phyloP scores from a whole-genome alignment of 1,140 invertebrate genomes.

The Portunus trituberculatus region DNA sequence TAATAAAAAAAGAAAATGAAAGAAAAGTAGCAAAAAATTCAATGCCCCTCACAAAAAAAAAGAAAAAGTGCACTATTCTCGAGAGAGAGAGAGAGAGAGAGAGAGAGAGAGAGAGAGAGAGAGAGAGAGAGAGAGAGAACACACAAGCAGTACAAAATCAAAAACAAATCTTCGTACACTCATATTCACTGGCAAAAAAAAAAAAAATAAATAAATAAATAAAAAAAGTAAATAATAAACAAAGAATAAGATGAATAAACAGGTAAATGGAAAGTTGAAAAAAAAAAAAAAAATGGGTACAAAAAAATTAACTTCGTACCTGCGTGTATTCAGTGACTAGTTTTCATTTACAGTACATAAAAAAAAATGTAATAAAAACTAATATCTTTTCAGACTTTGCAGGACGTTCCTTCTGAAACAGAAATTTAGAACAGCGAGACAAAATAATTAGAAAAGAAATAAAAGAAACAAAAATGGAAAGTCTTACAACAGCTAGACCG shows the following conservation, averaged over 20 bases:
- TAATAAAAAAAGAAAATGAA: background rate
- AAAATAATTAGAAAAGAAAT: background rate
- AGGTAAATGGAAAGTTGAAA: background rate
- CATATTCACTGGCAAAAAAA: background rate
- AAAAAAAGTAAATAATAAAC: background rate
- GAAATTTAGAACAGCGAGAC: no score
- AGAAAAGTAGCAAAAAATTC: background rate
- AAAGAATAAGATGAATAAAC: background rate
- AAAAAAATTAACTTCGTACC: no score
- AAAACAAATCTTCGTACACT: background rate
- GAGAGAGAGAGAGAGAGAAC: constrained; percentile 17
- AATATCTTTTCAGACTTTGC: no score
- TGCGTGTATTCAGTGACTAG: no score
- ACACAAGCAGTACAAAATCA: background rate
- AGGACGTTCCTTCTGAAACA: no score
- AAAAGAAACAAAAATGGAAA: background rate
- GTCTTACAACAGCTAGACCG: background rate
- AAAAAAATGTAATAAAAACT: no score
- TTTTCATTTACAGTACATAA: no score
- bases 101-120: constrained; percentile 35
- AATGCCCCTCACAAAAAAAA: background rate
- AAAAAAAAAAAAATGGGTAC: no score
- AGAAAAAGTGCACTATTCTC: no score
- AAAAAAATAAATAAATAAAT: background rate
- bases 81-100: background rate